Percentiles rank a stretch among this genome's conserved stretches.
phyloP scores from a whole-genome alignment of 2,797 vertebrate species.

The Psittacula echo region DNA sequence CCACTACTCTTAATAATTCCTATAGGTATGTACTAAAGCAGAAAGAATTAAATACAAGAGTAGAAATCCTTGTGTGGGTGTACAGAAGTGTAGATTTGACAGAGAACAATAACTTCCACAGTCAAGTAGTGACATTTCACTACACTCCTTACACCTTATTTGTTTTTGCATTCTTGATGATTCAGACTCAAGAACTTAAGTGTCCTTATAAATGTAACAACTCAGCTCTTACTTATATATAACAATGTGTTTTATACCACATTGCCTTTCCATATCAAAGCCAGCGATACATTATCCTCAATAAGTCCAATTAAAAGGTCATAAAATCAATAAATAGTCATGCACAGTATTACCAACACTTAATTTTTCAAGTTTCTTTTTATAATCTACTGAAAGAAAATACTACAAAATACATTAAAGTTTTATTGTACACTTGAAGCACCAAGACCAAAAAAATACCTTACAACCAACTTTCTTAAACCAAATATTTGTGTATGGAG shows the following conservation, averaged over 20 bases:
- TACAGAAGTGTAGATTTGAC: not conserved
- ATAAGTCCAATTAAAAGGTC: not conserved
- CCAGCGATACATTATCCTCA: fast-evolving
- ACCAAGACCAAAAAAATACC: not conserved
- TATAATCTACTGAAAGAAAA: not conserved
- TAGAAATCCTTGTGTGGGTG: not conserved
- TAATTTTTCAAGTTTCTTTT: not conserved
- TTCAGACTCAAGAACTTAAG: not conserved
- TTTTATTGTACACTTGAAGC: not conserved
- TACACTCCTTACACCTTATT: not conserved
- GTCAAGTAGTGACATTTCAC: not conserved
- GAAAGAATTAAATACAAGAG: not conserved
- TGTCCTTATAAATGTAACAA: not conserved
- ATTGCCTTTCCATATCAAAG: not conserved
- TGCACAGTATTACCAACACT: not conserved
- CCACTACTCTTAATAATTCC: not conserved
- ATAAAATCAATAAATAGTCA: not conserved
- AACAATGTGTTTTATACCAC: not conserved
- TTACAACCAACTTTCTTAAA: not conserved
- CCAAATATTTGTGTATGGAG: conserved; percentile 3
- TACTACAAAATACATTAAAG: not conserved
- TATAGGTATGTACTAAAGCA: not conserved
- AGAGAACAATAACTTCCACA: not conserved
- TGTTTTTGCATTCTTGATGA: not conserved
- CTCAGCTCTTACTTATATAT: not conserved